Evolutionary conservation across 2,113 vertebrate genomes (phyloP), one percentile per base, ranked within the genome.

Genomic region (Heterotis niloticus): DNA sequence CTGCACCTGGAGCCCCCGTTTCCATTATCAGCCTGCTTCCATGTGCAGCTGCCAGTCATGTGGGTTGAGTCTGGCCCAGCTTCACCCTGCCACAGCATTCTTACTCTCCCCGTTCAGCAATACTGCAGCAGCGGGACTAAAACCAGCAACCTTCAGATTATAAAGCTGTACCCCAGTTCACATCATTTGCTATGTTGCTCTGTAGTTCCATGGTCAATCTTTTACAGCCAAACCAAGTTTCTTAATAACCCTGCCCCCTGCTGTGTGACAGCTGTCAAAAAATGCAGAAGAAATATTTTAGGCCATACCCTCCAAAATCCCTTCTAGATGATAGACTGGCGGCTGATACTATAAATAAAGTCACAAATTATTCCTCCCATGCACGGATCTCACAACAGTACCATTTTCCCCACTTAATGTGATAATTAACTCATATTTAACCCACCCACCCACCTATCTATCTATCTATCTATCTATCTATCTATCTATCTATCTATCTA

Each of bases 351-450:
- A 11, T 84, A 87, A 87, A 89, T 91, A 44, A 88, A 91, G 90
- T 90, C 87, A 89, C 90, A 44, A 89, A 91, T 90, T 90, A 90
- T 87, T 87, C 87, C 86, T 87, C 88, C 86, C 84, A 88, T 23
- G 14, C 88, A 87, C 86, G 88, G 83, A 88, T 85, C 87, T 86
- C 86, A 88, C 86, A 80, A 84, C 87, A 86, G 85, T 83, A 85
- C 88, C 86, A 90, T 90, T 89, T 83, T 87, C 89, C 82, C 88
- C 89, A 88, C 89, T 92, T 90, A 87, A 89, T 86, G 83, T 81
- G 83, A 88, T 90, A 90, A 90, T 91, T 92, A 88, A 89, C 85
- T 90, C 85, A 84, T 86, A 28, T 87, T 86, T 89, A 77, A 83
- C 34, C 34, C 7, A 44, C 34, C 34, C 7, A 44, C 7, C 34